Evolutionary conservation across 2,113 vertebrate species (phyloP).

Genomic region (Tragelaphus imberbis): DNA sequence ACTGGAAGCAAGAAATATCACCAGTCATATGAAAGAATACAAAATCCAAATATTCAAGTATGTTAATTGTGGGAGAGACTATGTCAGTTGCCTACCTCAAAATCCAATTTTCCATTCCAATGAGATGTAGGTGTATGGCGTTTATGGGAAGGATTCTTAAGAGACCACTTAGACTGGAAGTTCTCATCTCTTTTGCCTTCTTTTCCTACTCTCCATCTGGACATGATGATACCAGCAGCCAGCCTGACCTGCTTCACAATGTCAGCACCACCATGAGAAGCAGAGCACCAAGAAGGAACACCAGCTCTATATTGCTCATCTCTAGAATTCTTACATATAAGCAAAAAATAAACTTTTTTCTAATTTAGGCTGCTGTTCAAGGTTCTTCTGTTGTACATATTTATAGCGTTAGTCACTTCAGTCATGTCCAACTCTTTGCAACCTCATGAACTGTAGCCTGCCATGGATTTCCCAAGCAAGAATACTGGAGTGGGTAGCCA

Average conservation of each 20-base stretch:
- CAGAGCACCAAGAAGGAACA: neutral
- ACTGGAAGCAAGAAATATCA: conserved; percentile 28
- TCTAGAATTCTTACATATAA: neutral
- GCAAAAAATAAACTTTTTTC: neutral
- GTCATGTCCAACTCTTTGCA: neutral
- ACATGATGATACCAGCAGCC: no score
- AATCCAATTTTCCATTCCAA: neutral
- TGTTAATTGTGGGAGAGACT: neutral
- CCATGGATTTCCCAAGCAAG: neutral
- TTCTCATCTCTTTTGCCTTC: neutral
- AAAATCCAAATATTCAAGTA: conserved; percentile 20
- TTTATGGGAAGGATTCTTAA: neutral
- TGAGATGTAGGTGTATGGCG: neutral
- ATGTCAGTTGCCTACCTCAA: neutral
- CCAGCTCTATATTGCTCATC: neutral
- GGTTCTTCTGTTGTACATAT: neutral
- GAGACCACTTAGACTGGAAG: neutral
- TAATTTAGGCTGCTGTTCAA: neutral
- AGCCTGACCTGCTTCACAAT: neutral
- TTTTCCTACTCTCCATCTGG: neutral
- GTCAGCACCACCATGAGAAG: neutral
- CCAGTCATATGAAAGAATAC: conserved; percentile 13
- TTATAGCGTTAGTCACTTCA: neutral
- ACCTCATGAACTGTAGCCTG: neutral
- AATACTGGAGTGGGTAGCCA: neutral